phyloP scores from a whole-genome alignment of 2,888 invertebrate genomes.

The Encarsia formosa region DNA sequence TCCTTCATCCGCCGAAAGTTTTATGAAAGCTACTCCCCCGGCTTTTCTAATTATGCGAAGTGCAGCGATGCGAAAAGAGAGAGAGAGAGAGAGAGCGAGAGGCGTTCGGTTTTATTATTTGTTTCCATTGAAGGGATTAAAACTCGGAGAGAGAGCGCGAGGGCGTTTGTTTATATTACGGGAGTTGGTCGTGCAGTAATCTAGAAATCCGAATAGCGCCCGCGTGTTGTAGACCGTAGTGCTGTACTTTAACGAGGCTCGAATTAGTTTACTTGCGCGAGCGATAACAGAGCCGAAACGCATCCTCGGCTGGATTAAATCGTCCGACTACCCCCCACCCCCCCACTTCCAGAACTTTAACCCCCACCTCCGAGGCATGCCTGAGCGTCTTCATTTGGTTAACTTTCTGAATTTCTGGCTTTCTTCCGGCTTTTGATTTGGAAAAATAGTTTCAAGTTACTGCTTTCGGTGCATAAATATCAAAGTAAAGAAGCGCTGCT shows the following conservation, averaged over 20 bases:
- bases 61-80: not conserved
- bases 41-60: constrained; percentile 19
- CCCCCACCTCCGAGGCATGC: constrained; percentile 2
- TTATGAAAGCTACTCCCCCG: too few relatives aligned
- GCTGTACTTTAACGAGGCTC: constrained; percentile 23
- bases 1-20: too few relatives aligned
- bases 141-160: not conserved
- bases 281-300: constrained; percentile 23
- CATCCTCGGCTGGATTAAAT: constrained; percentile 21
- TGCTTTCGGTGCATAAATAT: too few relatives aligned
- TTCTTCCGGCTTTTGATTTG: too few relatives aligned
- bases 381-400: constrained; percentile 14
- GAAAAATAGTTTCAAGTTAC: too few relatives aligned
- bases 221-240: not conserved
- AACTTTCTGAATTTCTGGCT: too few relatives aligned
- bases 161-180: constrained; percentile 12
- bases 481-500: too few relatives aligned
- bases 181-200: constrained; percentile 12
- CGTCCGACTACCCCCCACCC: constrained; percentile 1
- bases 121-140: constrained; percentile 20
- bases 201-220: constrained; percentile 5
- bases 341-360: not conserved
- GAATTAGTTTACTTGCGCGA: constrained; percentile 24
- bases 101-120: constrained; percentile 10
- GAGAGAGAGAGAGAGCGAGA: not conserved